Evolutionary conservation across 2,797 vertebrate species (phyloP), one percentile per base, ranked within the genome.

Genomic region (Periophthalmus magnuspinnatus): DNA sequence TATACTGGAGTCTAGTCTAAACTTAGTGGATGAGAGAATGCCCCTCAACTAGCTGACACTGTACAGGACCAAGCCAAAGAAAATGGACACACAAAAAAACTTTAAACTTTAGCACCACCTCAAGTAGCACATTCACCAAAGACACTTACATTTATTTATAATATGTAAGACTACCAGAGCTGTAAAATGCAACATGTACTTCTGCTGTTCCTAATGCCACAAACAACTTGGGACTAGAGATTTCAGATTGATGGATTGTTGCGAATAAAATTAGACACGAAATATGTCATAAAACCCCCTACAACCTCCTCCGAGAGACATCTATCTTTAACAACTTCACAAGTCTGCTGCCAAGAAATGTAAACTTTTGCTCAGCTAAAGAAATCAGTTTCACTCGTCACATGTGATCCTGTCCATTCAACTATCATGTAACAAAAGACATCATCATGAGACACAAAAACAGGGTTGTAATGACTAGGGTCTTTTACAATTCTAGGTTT

Each of bases 211-310:
- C 58, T 47, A 45, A 47, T 28, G 41, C 22, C 21, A 45, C 41
- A 48, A 41, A 45, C 41, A 74, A 63, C 61, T 21, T 65, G 61
- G 63, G 61, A 70, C 65, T 80, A 48, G 62, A 66, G 10, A 64
- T 41, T 45, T 45, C 33, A 32, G 32, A 77, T 54, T 80, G 81
- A 86, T 82, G 68, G 67, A 88, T 79, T 71, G 65, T 32, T 77
- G 14, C 22, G 68, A 65, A 33, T 69, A 47, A 54, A 22, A 68
- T 54, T 62, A 47, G 65, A 57, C 52, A 71, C 63, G 68, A 80
- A 77, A 72, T 74, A 54, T 61, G 50, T 73, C 67, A 79, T 71
- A 19, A 22, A 1, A 54, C 3, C 19, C 47, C 9, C 13, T 14
- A 21, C 34, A 22, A 10, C 34, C 19, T 78, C 77, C 75, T 68